Conservation (phyloP, 2,888 invertebrate species). For the Pyrrhosoma nymphula region DNA sequence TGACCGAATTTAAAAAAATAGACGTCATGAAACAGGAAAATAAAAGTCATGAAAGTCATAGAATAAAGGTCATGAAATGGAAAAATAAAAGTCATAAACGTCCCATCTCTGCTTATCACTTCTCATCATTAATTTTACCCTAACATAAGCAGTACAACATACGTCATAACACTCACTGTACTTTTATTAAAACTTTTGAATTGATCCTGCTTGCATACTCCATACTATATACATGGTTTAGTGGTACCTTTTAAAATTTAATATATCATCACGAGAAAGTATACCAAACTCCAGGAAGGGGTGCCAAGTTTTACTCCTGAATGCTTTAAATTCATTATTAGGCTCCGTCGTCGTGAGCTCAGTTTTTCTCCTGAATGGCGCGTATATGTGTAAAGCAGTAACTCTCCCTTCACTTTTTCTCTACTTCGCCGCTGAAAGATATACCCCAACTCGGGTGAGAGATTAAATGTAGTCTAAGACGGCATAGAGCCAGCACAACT, state of each 20-base stretch:
- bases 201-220: no score
- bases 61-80: no score
- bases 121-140: no score
- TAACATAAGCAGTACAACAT: no score
- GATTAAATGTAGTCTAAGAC: not conserved
- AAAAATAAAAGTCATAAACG: no score
- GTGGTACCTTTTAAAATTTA: not conserved
- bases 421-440: not conserved
- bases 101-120: no score
- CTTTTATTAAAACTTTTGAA: no score
- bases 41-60: no score
- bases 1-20: no score
- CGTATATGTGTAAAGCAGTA: not conserved
- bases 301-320: not conserved
- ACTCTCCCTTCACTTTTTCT: not conserved
- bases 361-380: not conserved
- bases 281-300: not conserved
- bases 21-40: no score
- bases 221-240: no score
- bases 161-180: no score
- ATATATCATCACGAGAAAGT: not conserved
- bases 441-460: not conserved
- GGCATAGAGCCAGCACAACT: not conserved
- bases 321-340: not conserved
- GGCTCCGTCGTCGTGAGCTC: not conserved